These are phyloP conservation scores for Thamnophis elegans DNA, from an alignment of 2,797 vertebrate species.

Conservation along the genomic window DNA sequence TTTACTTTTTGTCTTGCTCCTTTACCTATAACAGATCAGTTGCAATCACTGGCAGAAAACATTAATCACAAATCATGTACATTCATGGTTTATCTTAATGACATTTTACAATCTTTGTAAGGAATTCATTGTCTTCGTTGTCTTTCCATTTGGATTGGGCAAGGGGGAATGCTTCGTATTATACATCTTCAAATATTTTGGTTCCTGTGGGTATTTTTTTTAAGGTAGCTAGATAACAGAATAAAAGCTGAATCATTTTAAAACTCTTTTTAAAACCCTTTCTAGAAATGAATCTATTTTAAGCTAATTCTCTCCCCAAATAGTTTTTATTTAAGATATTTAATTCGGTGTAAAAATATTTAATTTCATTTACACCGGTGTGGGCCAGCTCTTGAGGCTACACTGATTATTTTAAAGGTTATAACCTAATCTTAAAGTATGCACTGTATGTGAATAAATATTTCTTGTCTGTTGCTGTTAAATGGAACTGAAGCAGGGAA, in stretches of 20 bases:
- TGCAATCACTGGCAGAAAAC: slow-evolving; percentile 12
- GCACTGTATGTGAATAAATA: slow-evolving; percentile 5
- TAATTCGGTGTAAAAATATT: not conserved
- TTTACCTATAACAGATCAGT: slow-evolving; percentile 15
- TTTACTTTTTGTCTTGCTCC: slow-evolving; percentile 15
- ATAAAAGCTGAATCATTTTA: not conserved
- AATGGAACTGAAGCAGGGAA: slow-evolving; percentile 57
- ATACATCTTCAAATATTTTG: not conserved
- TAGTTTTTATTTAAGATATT: not conserved
- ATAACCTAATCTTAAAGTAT: not conserved
- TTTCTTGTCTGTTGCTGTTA: not conserved
- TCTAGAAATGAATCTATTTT: not conserved
- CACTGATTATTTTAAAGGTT: not conserved
- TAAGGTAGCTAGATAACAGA: not conserved
- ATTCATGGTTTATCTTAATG: slow-evolving; percentile 6
- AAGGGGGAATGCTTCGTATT: not conserved
- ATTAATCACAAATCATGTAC: slow-evolving; percentile 16
- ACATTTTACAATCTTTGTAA: not conserved
- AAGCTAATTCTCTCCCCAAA: not conserved
- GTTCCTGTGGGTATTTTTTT: slow-evolving; percentile 3
- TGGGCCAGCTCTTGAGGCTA: not conserved
- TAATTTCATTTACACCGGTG: not conserved
- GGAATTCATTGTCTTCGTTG: not conserved
- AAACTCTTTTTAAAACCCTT: slow-evolving; percentile 18
- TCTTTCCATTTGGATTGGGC: not conserved